Base-by-base conservation (phyloP, 2,888 invertebrate genomes). In the Eustalomyia histrio region DNA sequence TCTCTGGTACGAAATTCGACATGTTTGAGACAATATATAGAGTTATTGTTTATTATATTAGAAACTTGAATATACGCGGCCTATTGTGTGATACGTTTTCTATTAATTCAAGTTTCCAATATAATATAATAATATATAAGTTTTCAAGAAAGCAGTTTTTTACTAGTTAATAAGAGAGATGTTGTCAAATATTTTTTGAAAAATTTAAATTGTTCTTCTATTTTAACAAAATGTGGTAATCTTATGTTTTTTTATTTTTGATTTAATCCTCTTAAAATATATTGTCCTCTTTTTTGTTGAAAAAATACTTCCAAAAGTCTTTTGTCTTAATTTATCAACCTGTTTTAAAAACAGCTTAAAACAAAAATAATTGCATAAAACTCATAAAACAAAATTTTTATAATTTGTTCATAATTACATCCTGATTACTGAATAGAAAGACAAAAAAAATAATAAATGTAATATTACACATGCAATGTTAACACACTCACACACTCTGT, bases 321-420 rank as follows among this genome's bases (percentile, higher is more conserved):
- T 72, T 57, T 43, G 71, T 55, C 29, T 17, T 43, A 57, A 64
- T 47, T 63, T 63, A 47, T 43, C 35, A 55, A 16, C 63, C 43
- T 21, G 57, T 64, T 50, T 50, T 50, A 14, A 33, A 73, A 72
- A n/a, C 55, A 47, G 72, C 63, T 73, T 73, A 73, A 55, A 64
- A 64, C n/a, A 35, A 16, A 17, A 64, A 64, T 63, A 43, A 14
- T 18, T 21, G 33, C 3, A 57, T 24, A 69, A 18, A 55, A 6
- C 16, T 55, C 21, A 47, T 12, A 69, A 47, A 21, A 33, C 10
- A 29, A 39, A 14, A 24, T 68, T 63, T 61, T 63, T 52, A 43
- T 61, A 67, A 61, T 67, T 75, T 67, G 52, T 67, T 67, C 67
- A 67, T 75, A 75, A 75, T 67, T 65, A 75, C 63, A 75, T 60